Evolutionary conservation across 2,797 vertebrate species (phyloP), one percentile per base, ranked within the genome.

Genomic region (Hypotaenidia okinawae): DNA sequence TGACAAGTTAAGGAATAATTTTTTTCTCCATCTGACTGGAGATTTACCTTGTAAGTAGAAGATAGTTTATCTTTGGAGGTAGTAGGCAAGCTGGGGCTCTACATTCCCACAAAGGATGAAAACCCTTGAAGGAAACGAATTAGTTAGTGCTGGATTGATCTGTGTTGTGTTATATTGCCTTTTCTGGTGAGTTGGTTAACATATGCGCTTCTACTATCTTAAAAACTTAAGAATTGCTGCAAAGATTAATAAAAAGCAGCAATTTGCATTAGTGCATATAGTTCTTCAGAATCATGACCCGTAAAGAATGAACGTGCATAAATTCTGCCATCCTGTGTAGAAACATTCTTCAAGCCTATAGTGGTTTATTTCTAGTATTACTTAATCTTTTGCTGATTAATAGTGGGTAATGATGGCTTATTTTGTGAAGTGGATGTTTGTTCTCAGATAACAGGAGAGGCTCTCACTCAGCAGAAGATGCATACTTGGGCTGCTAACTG

Each of bases 291-390:
- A 62, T 82, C 54, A 33, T 25, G 21, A 62, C 17, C 24, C 21
- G 3, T 33, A 33, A 78, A 35, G 72, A 55, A 70, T 0, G 0
- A 41, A 75, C 10, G 11, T 32, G n/a, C 2, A 2, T 55, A 33
- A 52, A 33, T 51, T 54, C 58, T 69, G 25, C n/a, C 13, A 17
- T 59, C 74, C 57, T 45, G 3, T 18, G 5, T 13, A 39, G 13
- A 47, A 67, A 24, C 8, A 10, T 75, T 68, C n/a, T 28, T 87
- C 49, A 70, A n/a, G 37, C 23, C 7, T 27, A 1, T 16, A 55
- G 13, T 35, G 43, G 5, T 59, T 90, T 74, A 39, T 81, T 84
- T 73, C 22, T 77, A 52, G 21, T 25, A 32, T 83, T 66, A 24
- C 27, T 61, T 63, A 30, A 15, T 59, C 22, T 70, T 61, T 23